Evolutionary conservation across 1,140 invertebrate genomes (phyloP).

Genomic region (Octopus sinensis): DNA sequence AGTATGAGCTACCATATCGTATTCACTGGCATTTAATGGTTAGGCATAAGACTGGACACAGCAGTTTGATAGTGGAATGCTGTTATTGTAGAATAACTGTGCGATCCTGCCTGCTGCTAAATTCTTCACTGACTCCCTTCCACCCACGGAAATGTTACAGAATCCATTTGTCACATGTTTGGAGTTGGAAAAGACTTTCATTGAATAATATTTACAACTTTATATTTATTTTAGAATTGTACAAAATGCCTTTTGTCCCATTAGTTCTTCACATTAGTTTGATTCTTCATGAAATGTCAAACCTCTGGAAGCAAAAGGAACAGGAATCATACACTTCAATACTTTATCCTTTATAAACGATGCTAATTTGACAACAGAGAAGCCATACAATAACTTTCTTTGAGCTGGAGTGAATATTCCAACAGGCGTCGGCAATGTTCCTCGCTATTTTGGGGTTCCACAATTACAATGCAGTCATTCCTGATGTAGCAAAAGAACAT

Average conservation of each 20-base stretch:
- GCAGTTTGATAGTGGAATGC: neutral
- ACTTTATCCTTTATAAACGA: constrained; percentile 2
- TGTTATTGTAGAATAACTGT: neutral
- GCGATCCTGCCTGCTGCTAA: neutral
- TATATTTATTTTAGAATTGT: neutral
- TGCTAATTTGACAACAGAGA: neutral
- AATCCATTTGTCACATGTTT: neutral
- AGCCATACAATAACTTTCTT: neutral
- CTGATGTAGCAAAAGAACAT: neutral
- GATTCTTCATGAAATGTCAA: constrained; percentile 7
- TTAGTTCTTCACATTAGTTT: neutral
- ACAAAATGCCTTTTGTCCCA: neutral
- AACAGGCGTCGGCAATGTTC: neutral
- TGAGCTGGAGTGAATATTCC: constrained; percentile 1
- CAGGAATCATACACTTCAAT: constrained; percentile 1
- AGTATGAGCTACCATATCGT: too few species aligned
- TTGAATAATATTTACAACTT: neutral
- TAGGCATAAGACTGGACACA: neutral
- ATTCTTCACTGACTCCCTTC: neutral
- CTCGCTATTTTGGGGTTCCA: neutral
- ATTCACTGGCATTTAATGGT: neutral
- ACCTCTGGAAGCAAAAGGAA: neutral
- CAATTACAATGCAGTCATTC: neutral
- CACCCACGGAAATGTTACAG: neutral
- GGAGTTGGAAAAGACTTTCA: neutral